Evolutionary conservation across 2,888 invertebrate species (phyloP).

Genomic region (Chaitophorus viminalis): DNA sequence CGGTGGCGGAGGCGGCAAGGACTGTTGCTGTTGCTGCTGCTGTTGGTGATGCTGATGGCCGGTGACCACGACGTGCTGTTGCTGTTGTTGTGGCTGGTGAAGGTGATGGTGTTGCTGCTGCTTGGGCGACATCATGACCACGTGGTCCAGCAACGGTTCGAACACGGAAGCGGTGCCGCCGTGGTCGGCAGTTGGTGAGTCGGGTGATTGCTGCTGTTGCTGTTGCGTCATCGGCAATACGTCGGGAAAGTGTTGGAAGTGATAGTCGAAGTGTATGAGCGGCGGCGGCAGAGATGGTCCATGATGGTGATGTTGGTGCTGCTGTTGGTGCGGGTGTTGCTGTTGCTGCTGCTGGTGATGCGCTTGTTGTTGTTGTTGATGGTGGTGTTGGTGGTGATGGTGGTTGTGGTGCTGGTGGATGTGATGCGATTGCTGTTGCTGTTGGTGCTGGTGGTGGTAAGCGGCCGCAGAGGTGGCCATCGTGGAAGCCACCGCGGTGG

Average conservation of each 20-base stretch:
- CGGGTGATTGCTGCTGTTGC: constrained; percentile 68
- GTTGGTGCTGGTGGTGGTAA: constrained; percentile 64
- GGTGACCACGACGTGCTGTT: not conserved
- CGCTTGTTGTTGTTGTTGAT: constrained; percentile 66
- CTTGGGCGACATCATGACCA: constrained; percentile 55
- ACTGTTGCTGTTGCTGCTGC: constrained; percentile 69
- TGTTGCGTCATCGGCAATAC: constrained; percentile 72
- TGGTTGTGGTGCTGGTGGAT: constrained; percentile 65
- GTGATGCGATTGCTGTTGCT: constrained; percentile 62
- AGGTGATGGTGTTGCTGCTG: constrained; percentile 67
- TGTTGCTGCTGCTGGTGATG: constrained; percentile 62
- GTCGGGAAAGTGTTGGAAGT: constrained; percentile 71
- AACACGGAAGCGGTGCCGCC: constrained; percentile 17
- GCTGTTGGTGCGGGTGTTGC: constrained; percentile 64
- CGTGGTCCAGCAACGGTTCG: constrained; percentile 55
- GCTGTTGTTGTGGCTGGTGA: constrained; percentile 62
- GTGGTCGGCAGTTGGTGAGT: constrained; percentile 66
- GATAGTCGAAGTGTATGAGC: constrained; percentile 69
- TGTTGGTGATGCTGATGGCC: not conserved
- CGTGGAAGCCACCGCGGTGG: constrained; percentile 64
- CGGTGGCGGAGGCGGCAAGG: constrained; percentile 72
- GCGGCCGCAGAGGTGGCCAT: constrained; percentile 65
- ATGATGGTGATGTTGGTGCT: constrained; percentile 69
- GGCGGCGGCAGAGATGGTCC: constrained; percentile 69
- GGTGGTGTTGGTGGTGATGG: constrained; percentile 70